Percentiles rank a stretch among this genome's conserved stretches.
These are phyloP conservation scores for Spilogale gracilis DNA, from an alignment of 2,113 vertebrate genomes.

Conservation along the genomic window DNA sequence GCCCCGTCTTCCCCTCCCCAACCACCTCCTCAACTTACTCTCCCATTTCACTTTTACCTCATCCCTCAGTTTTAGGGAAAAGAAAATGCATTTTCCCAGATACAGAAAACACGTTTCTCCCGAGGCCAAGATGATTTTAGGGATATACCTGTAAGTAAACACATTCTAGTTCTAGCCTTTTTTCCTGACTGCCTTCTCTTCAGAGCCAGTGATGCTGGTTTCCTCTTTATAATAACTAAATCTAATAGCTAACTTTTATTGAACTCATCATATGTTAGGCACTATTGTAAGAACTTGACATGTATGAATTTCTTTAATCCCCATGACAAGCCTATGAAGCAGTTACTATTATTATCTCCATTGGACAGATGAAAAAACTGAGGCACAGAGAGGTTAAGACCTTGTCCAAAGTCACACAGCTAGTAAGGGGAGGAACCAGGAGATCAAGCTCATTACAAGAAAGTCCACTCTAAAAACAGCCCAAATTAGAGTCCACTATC, in stretches of 20 bases:
- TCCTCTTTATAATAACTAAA: slow-evolving; percentile 28
- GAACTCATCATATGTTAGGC: neutral
- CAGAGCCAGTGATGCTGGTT: neutral
- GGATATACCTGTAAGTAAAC: neutral
- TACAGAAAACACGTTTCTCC: neutral
- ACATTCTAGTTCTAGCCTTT: neutral
- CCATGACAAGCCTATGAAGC: neutral
- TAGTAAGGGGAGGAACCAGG: neutral
- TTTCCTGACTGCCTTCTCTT: neutral
- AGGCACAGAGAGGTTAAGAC: slow-evolving; percentile 3
- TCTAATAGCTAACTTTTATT: neutral
- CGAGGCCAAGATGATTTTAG: neutral
- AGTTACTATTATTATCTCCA: neutral
- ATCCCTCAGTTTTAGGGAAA: neutral
- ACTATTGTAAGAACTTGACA: neutral
- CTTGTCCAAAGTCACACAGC: neutral
- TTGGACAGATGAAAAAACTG: neutral
- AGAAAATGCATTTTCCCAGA: neutral
- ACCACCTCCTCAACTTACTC: neutral
- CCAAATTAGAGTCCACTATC: neutral
- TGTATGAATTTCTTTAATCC: neutral
- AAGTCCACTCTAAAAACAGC: neutral
- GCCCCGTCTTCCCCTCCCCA: no score
- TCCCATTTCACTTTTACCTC: neutral
- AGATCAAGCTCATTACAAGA: neutral